A percentile compares a stretch with the other conserved stretches of the same genome.
phyloP scores from a whole-genome alignment of 2,888 invertebrate species.

The Sialis fuliginosa region DNA sequence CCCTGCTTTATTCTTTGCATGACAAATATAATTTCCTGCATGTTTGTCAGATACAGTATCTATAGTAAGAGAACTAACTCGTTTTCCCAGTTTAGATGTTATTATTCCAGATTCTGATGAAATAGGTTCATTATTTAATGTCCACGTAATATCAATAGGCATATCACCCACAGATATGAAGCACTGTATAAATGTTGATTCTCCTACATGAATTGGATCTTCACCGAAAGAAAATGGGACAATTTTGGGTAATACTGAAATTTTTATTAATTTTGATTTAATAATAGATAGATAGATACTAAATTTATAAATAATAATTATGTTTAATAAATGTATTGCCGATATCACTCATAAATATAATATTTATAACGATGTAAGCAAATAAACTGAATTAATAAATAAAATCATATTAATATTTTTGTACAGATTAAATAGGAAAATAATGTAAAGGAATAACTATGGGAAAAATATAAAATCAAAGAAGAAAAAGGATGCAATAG shows the following conservation, averaged over 20 bases:
- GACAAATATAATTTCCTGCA: conserved; percentile 59
- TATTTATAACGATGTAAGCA: too few relatives aligned
- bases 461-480: background rate
- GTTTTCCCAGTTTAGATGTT: conserved; percentile 27
- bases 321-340: too few relatives aligned
- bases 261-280: conserved; percentile 10
- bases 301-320: too few relatives aligned
- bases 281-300: too few relatives aligned
- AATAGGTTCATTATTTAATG: conserved; percentile 30
- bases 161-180: conserved; percentile 35
- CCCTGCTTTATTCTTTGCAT: conserved; percentile 57
- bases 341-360: too few relatives aligned
- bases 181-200: conserved; percentile 29
- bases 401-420: too few relatives aligned
- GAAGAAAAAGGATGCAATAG: too few relatives aligned
- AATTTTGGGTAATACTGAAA: conserved; percentile 44
- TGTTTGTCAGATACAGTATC: conserved; percentile 49
- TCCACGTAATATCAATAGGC: conserved; percentile 40
- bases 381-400: too few relatives aligned
- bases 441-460: too few relatives aligned
- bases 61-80: conserved; percentile 41
- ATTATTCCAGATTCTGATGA: conserved; percentile 37
- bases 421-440: too few relatives aligned
- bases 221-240: conserved; percentile 42
- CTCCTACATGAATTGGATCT: conserved; percentile 29